Base-by-base conservation (phyloP, 2,797 vertebrate genomes). In the Sebastes nivosus region DNA sequence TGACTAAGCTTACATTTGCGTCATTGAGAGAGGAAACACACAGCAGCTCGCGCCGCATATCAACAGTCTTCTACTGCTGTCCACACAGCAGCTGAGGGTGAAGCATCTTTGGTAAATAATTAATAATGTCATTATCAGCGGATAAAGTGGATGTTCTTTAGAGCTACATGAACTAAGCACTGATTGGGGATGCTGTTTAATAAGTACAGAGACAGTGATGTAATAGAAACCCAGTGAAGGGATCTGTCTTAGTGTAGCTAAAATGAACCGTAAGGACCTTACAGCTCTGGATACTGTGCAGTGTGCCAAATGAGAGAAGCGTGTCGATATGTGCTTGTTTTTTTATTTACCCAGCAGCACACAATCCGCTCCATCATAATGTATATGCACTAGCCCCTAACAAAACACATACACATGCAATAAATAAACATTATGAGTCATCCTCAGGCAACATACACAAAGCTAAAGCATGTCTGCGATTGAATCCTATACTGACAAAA, bases 51-150 rank as follows among this genome's bases (percentile, higher is more conserved):
- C 24, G 12, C 24, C 12, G 24, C 24, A 18, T 27, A 8, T 20
- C 38, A 67, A 8, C 18, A 6, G 36, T 25, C 63, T 38, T 36
- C 63, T 32, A 4, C 34, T 59, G 32, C 30, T 11, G 65, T 50
- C 61, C 54, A 70, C 60, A 16, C n/a, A 70, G 30, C 55, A 63
- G 64, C 16, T 27, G 54, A 27, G 50, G 34, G n/a, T 18, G 24
- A 57, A 63, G 38, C 32, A 5, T 58, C 29, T 70, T 22, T 75
- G 74, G 58, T 75, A 77, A 36, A 76, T 54, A 69, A 67, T 64
- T 6, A 71, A 60, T 77, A 71, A 75, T 22, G 12, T 75, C 29
- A 60, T 72, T 61, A 72, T 20, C 34, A 13, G 63, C 68, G 58
- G 24, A 80, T 68, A 3, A 64, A 79, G 46, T 25, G 46, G 72